These are phyloP conservation scores for Plestiodon gilberti DNA, from an alignment of 2,113 vertebrate genomes.

Conservation along the genomic window DNA sequence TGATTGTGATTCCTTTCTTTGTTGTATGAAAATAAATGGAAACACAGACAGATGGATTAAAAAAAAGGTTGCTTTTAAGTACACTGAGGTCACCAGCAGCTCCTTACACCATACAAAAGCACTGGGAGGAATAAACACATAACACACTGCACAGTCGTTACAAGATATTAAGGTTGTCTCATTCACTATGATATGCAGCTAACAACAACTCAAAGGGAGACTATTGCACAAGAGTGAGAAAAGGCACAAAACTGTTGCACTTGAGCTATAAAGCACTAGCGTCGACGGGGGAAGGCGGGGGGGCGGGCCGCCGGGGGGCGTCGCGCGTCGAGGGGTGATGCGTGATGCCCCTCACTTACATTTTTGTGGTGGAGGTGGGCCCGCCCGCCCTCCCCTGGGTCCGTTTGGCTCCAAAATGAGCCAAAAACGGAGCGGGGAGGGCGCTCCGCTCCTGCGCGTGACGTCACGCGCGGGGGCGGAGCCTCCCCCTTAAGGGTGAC, in stretches of 20 bases:
- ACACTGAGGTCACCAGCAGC: background rate
- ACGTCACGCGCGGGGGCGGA: no score
- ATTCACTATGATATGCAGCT: background rate
- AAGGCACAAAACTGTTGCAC: background rate
- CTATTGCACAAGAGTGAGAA: background rate
- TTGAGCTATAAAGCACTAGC: no score
- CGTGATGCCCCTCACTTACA: no score
- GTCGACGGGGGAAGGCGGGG: no score
- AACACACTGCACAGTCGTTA: constrained; percentile 2
- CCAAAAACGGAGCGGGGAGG: no score
- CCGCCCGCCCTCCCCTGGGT: no score
- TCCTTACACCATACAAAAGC: constrained; percentile 2
- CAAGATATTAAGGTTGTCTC: background rate
- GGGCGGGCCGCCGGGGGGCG: no score
- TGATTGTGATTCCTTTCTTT: background rate
- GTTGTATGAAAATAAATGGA: constrained; percentile 6
- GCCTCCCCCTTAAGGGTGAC: no score
- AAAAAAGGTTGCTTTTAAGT: constrained; percentile 4
- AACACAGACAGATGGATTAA: background rate
- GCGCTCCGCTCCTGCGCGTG: no score
- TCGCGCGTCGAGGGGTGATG: no score
- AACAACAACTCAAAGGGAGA: background rate
- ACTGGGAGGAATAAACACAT: background rate
- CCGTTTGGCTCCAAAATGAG: no score
- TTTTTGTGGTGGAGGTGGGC: no score